Percentiles rank a stretch among this genome's conserved stretches.
Evolutionary conservation across 2,888 invertebrate genomes (phyloP).

Genomic region (Conistra vaccinii): DNA sequence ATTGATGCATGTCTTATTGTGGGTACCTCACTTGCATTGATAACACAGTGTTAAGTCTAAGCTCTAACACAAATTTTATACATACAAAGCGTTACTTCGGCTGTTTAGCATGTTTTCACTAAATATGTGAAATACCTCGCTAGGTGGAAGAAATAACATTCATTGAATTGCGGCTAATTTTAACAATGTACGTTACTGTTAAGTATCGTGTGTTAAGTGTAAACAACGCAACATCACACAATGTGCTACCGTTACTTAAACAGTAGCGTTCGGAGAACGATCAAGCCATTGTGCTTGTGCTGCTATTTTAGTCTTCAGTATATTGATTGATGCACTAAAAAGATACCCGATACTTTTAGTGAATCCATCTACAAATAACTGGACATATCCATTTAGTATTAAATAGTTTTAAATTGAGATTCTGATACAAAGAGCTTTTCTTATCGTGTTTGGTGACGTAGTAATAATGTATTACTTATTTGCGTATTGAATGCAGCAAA

Average conservation of each 20-base stretch:
- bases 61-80: constrained; percentile 6
- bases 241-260: constrained; percentile 79
- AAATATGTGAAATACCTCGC: constrained; percentile 72
- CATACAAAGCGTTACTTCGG: constrained; percentile 45
- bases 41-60: constrained; percentile 2
- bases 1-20: neutral
- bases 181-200: constrained; percentile 81
- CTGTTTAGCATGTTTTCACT: constrained; percentile 72
- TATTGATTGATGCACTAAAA: constrained; percentile 58
- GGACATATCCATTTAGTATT: neutral
- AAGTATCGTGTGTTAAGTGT: constrained; percentile 77
- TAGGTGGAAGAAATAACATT: constrained; percentile 76
- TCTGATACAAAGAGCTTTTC: constrained; percentile 27
- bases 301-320: constrained; percentile 65
- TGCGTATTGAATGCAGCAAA: constrained; percentile 34
- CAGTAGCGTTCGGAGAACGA: constrained; percentile 77
- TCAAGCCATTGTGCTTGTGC: constrained; percentile 68
- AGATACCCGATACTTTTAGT: constrained; percentile 37
- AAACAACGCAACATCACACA: constrained; percentile 80
- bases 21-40: neutral
- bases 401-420: constrained; percentile 1
- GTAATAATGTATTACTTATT: constrained; percentile 42
- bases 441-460: constrained; percentile 44
- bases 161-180: constrained; percentile 79
- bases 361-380: constrained; percentile 3